phyloP scores from a whole-genome alignment of 2,888 invertebrate genomes.

The Leuctra nigra region DNA sequence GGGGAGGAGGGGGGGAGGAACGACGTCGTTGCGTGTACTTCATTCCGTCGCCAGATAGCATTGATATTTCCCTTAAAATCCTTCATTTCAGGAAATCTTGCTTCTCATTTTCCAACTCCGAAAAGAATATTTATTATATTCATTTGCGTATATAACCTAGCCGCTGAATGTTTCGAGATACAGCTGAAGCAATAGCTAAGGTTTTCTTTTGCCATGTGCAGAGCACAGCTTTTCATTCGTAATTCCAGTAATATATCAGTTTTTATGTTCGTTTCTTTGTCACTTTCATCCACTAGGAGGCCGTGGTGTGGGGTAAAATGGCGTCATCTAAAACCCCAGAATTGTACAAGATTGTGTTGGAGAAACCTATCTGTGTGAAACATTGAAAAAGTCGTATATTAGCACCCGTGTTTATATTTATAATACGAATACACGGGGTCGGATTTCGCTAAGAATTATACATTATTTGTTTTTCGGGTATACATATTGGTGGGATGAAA shows the following conservation, averaged over 20 bases:
- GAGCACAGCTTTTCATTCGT: slow-evolving; percentile 24
- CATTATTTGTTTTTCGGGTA: too few species aligned
- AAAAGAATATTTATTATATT: slow-evolving; percentile 26
- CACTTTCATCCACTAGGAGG: slow-evolving; percentile 20
- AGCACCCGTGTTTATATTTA: too few species aligned
- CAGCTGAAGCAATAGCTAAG: slow-evolving; percentile 14
- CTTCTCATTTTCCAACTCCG: slow-evolving; percentile 1
- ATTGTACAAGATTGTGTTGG: slow-evolving; percentile 16
- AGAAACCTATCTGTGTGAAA: slow-evolving; percentile 12
- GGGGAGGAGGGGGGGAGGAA: background rate
- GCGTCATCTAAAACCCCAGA: slow-evolving; percentile 6
- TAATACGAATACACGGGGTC: too few species aligned
- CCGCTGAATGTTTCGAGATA: slow-evolving; percentile 14
- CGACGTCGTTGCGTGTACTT: too few species aligned
- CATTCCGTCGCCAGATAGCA: slow-evolving; percentile 18
- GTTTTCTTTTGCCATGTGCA: slow-evolving; percentile 20
- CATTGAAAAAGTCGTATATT: background rate
- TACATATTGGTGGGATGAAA: too few species aligned
- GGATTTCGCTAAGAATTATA: too few species aligned
- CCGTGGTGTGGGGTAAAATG: slow-evolving; percentile 5
- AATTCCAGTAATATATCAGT: slow-evolving; percentile 29
- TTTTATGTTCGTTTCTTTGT: slow-evolving; percentile 29
- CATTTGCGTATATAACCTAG: slow-evolving; percentile 25
- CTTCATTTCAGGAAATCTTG: slow-evolving; percentile 1
- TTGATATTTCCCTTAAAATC: slow-evolving; percentile 21